Evolutionary conservation across 2,797 vertebrate genomes (phyloP).

Genomic region (Microctenopoma stevenorrisi): DNA sequence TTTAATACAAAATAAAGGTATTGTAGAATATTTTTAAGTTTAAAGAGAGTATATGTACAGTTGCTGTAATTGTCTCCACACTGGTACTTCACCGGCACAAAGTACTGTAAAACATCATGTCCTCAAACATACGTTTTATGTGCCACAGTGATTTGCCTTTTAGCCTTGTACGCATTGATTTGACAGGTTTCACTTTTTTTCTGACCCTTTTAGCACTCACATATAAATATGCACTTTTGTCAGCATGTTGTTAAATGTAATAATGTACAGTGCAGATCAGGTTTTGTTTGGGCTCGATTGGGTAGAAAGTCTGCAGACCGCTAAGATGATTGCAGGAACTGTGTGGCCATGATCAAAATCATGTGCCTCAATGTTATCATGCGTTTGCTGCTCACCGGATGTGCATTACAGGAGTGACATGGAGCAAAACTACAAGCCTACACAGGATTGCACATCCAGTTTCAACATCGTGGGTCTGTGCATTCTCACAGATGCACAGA

Average conservation of each 20-base stretch:
- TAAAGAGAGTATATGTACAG: slow-evolving; percentile 15
- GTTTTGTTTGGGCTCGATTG: slow-evolving; percentile 8
- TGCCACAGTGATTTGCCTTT: slow-evolving; percentile 37
- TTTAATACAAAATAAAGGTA: slow-evolving; percentile 12
- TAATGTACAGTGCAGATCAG: slow-evolving; percentile 28
- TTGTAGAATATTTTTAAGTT: slow-evolving; percentile 13
- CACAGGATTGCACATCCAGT: slow-evolving; percentile 12
- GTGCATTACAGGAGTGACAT: slow-evolving; percentile 10
- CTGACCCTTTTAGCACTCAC: slow-evolving; percentile 37
- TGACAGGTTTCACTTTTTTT: slow-evolving; percentile 20
- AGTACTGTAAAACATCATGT: slow-evolving; percentile 52
- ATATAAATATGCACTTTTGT: slow-evolving; percentile 64
- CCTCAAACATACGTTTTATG: slow-evolving; percentile 29
- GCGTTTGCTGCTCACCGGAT: slow-evolving; percentile 36
- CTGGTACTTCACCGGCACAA: slow-evolving; percentile 60
- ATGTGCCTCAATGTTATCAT: slow-evolving; percentile 22
- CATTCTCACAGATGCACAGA: slow-evolving; percentile 20
- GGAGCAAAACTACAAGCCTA: slow-evolving; percentile 23
- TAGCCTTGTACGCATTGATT: slow-evolving; percentile 28
- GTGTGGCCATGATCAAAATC: slow-evolving; percentile 1
- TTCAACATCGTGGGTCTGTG: slow-evolving; percentile 18
- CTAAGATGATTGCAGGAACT: neutral
- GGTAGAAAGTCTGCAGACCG: slow-evolving; percentile 8
- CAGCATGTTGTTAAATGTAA: slow-evolving; percentile 63
- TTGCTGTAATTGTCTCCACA: slow-evolving; percentile 67